phyloP scores from a whole-genome alignment of 2,888 invertebrate genomes.

The Epistrophe grossulariae region DNA sequence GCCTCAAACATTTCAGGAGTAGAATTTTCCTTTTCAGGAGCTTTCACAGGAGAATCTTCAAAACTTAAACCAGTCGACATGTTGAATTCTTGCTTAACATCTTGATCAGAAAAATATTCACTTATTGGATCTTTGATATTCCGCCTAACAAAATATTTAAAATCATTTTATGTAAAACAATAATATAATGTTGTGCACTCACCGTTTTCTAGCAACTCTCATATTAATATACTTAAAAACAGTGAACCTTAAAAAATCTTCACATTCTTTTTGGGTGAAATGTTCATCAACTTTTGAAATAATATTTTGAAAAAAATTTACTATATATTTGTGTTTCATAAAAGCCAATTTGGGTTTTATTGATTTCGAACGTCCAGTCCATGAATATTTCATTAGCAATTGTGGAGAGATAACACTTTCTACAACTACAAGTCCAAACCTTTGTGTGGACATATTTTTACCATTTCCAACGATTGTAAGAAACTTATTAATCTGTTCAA shows the following conservation, averaged over 20 bases:
- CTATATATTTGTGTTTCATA: conserved; percentile 2
- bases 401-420: conserved; percentile 8
- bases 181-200: background rate
- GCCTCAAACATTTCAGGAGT: background rate
- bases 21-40: background rate
- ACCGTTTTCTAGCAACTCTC: background rate
- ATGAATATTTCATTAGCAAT: conserved; percentile 1
- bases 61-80: background rate
- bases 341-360: conserved; percentile 1
- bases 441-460: background rate
- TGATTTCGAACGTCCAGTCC: conserved; percentile 2
- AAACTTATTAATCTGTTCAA: background rate
- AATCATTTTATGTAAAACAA: background rate
- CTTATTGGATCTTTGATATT: background rate
- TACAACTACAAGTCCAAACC: conserved; percentile 12
- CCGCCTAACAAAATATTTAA: background rate
- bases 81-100: background rate
- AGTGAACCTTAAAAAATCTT: background rate
- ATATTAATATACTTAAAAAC: conserved; percentile 21
- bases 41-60: background rate
- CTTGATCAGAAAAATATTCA: background rate
- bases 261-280: background rate
- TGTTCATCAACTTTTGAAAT: background rate
- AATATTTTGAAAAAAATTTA: conserved; percentile 20
- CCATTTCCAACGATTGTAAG: background rate